These are phyloP conservation scores for Notocelia uddmanniana DNA, from an alignment of 2,888 invertebrate genomes.

Conservation along the genomic window DNA sequence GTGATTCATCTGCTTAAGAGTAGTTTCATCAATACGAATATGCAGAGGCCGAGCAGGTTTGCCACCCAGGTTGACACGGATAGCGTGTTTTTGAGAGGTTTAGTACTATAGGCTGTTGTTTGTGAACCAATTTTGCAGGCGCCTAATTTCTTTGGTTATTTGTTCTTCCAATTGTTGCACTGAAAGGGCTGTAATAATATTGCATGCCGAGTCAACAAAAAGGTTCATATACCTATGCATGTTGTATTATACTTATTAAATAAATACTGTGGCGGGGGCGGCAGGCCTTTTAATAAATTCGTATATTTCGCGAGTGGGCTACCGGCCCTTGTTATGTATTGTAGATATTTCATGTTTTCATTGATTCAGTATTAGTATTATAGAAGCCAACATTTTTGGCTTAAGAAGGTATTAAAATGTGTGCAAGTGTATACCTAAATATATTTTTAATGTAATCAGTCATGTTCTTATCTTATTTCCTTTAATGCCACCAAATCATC, in stretches of 20 bases:
- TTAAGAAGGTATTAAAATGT: too few species aligned
- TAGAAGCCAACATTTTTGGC: too few species aligned
- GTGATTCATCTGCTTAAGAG: background rate
- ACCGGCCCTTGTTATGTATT: too few species aligned
- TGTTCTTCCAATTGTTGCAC: background rate
- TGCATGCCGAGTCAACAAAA: constrained; percentile 3
- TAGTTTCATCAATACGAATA: background rate
- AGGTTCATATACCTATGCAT: background rate
- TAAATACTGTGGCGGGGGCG: too few species aligned
- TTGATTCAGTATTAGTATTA: too few species aligned
- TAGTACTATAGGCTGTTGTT: background rate
- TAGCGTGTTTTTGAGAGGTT: background rate
- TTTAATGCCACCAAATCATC: background rate
- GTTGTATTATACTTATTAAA: too few species aligned
- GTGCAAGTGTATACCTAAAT: too few species aligned
- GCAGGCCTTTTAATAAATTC: too few species aligned
- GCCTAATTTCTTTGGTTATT: background rate
- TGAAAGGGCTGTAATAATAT: background rate
- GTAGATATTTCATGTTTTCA: too few species aligned
- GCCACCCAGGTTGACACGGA: background rate
- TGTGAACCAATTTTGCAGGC: background rate
- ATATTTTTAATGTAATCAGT: too few species aligned
- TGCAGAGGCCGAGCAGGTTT: background rate
- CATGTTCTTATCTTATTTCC: too few species aligned
- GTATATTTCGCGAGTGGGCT: too few species aligned